Evolutionary conservation across 2,113 vertebrate species (phyloP), one percentile per base, ranked within the genome.

Genomic region (Salminus brasiliensis): DNA sequence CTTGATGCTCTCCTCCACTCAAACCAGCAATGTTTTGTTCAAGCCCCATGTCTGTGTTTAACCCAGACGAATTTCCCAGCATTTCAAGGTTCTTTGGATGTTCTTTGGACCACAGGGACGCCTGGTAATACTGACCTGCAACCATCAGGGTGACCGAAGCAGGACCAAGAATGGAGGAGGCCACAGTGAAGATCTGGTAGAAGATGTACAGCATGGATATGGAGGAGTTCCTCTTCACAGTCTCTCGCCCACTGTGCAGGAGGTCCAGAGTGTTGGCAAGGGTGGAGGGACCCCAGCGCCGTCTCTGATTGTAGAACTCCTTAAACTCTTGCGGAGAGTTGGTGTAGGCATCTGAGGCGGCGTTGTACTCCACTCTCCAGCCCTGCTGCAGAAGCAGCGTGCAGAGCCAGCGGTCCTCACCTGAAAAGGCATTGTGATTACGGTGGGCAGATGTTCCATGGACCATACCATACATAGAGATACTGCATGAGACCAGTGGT

Each of bases 331-430:
- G 86, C 4, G 94, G 94, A 36, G 94, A 93, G 80, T 95, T 94
- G 60, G 93, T 95, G 87, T 93, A 95, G 25, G 93, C 93, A 39
- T 95, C 94, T 3, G 94, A 95, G 18, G 94, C 94, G 18, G 94
- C 94, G 0, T 94, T 94, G 82, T 95, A 95, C 84, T 95, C 94
- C 0, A 95, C 93, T 70, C 94, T 88, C 94, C 94, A 95, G 10
- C 94, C 94, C 82, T 94, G 93, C 85, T 94, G 92, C 47, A 95
- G 83, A 39, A 95, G 85, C 77, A 95, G 79, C 13, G 94, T 95
- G 79, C 94, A 95, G 77, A 95, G 88, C 94, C 94, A 95, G n/a
- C 94, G 93, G 86, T 95, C 94, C 82, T 95, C 94, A 11, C 94
- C 93, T 95, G n/a, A 60, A 55, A 34, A n/a, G 52, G 9, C 7